Base-by-base conservation (phyloP, 2,888 invertebrate species). In the Brachypterus glaber region DNA sequence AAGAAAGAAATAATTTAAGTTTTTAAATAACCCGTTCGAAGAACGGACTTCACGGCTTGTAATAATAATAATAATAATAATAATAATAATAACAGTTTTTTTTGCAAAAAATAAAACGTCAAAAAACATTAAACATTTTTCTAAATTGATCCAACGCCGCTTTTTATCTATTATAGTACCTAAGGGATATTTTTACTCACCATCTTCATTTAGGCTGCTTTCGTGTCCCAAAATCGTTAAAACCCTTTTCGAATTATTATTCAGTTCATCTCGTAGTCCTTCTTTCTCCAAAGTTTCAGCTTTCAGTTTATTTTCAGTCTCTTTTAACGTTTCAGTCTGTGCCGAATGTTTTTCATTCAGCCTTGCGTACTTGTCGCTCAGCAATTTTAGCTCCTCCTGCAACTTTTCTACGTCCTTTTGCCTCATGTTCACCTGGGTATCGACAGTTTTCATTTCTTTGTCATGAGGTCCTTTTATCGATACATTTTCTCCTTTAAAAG, bases 201-300 rank as follows among this genome's bases (percentile, higher is more conserved):
- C 76, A 2, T 76, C 73, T n/a, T n/a, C n/a, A n/a, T n/a, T n/a
- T n/a, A n/a, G n/a, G n/a, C n/a, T n/a, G 40, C 74, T 75, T 40
- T 72, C 69, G 25, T 70, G 73, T 62, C 71, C 70, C 3, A 73
- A 52, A 60, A 73, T 72, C 2, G 69, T 79, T 48, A 83, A 66
- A 26, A 86, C 76, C 34, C 85, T 68, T 52, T 80, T 77, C 13
- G 83, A 78, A 59, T 86, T 86, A 45, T 75, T 70, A 50, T 82
- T 79, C 30, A 87, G 64, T 60, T 87, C 85, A 11, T 79, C 75
- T 53, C 79, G 75, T 39, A 83, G 77, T 3, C 80, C 77, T n/a
- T 78, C 71, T 37, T 86, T 76, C 40, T 84, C 84, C 7, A 79
- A 73, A 2, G 76, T 70, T 53, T 86, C 86, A 9, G 78, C 77